Percentiles rank a stretch among this genome's conserved stretches.
Evolutionary conservation across 2,113 vertebrate species (phyloP).

Genomic region (Pteruthius melanotis): DNA sequence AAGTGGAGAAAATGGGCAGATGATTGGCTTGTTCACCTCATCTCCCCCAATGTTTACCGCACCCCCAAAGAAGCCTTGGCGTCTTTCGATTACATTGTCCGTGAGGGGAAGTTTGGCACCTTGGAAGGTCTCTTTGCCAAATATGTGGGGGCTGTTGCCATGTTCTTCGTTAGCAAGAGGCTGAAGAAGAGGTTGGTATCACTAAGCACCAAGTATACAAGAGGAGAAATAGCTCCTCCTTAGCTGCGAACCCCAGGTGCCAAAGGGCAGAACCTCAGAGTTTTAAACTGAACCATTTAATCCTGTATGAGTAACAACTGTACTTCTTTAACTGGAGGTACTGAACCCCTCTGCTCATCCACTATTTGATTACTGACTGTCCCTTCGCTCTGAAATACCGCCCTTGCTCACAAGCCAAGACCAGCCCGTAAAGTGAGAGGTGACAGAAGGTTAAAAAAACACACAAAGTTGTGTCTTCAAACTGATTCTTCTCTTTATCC

Average conservation of each 20-base stretch:
- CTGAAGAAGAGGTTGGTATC: constrained; percentile 85
- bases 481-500: not conserved
- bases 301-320: not conserved
- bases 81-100: constrained; percentile 96
- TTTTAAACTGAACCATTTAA: not conserved
- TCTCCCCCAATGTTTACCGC: constrained; percentile 96
- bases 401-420: not conserved
- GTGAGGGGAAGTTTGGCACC: constrained; percentile 88
- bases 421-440: not conserved
- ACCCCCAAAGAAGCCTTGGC: constrained; percentile 86
- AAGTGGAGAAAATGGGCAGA: constrained; percentile 96
- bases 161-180: constrained; percentile 91
- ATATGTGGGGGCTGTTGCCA: constrained; percentile 89
- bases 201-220: not conserved
- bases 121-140: constrained; percentile 91
- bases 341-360: not conserved
- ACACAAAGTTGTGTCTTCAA: not conserved
- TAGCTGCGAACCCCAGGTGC: not conserved
- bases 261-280: not conserved
- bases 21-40: constrained; percentile 94
- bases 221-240: not conserved
- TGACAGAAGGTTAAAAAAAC: not conserved
- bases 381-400: not conserved
- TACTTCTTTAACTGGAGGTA: not conserved
- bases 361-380: not conserved